Evolutionary conservation across 2,888 invertebrate species (phyloP).

Genomic region (Caenorhabditis sp.): DNA sequence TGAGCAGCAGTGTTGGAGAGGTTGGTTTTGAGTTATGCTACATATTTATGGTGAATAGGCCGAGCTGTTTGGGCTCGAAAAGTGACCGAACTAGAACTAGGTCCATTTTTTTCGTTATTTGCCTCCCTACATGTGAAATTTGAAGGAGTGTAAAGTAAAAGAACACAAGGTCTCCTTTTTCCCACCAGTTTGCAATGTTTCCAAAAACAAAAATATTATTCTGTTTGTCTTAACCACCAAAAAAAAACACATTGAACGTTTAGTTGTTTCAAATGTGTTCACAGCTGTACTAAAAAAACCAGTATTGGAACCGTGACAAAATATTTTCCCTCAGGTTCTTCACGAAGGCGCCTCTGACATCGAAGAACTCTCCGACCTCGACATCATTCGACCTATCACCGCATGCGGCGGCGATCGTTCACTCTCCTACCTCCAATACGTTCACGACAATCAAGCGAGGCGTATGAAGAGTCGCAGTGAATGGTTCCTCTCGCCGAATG

Average conservation of each 20-base stretch:
- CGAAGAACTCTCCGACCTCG: constrained; percentile 47
- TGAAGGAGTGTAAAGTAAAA: too few relatives aligned
- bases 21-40: constrained; percentile 14
- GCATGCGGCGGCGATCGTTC: constrained; percentile 54
- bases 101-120: too few relatives aligned
- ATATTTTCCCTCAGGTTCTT: constrained; percentile 37
- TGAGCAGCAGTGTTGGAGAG: constrained; percentile 58
- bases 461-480: constrained; percentile 95
- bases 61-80: too few relatives aligned
- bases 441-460: constrained; percentile 93
- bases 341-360: constrained; percentile 49
- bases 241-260: too few relatives aligned
- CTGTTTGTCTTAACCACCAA: too few relatives aligned
- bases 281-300: neutral
- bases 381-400: constrained; percentile 44
- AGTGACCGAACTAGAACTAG: too few relatives aligned
- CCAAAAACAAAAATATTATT: too few relatives aligned
- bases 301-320: too few relatives aligned
- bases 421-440: constrained; percentile 88
- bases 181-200: too few relatives aligned
- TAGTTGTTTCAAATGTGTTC: neutral
- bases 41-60: too few relatives aligned
- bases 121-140: too few relatives aligned
- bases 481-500: constrained; percentile 76
- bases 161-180: too few relatives aligned